Conservation (phyloP, 2,113 vertebrate genomes). For the Cyanoramphus novaezelandiae region DNA sequence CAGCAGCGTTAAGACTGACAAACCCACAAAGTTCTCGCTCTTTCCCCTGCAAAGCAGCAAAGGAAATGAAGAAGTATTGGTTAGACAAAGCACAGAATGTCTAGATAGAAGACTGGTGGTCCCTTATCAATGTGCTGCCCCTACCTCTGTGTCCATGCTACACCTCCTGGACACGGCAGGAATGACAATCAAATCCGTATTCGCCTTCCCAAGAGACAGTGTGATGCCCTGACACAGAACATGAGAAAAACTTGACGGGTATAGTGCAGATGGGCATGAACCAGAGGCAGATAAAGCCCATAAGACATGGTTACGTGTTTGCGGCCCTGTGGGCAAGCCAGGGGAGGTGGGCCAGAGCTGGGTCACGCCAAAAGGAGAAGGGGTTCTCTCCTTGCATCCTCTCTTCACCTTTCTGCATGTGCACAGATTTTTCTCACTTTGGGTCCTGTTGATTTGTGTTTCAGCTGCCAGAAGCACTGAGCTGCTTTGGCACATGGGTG, state of each 20-base stretch:
- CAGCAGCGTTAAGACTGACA: background rate
- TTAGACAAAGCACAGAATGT: background rate
- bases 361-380: background rate
- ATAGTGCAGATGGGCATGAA: background rate
- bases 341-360: background rate
- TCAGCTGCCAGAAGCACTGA: background rate
- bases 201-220: background rate
- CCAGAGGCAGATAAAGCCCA: background rate
- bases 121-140: background rate
- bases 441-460: background rate
- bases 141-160: background rate
- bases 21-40: background rate
- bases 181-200: background rate
- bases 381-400: background rate
- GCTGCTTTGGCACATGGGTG: background rate
- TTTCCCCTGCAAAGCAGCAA: background rate
- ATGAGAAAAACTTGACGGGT: background rate
- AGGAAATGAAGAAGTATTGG: background rate
- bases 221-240: accelerated
- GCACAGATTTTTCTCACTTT: background rate
- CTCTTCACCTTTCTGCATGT: accelerated
- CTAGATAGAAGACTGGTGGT: background rate
- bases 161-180: background rate
- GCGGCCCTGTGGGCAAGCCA: background rate
- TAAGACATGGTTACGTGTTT: background rate